Conservation (phyloP, 1,140 invertebrate genomes). For the Magallana gigas region DNA sequence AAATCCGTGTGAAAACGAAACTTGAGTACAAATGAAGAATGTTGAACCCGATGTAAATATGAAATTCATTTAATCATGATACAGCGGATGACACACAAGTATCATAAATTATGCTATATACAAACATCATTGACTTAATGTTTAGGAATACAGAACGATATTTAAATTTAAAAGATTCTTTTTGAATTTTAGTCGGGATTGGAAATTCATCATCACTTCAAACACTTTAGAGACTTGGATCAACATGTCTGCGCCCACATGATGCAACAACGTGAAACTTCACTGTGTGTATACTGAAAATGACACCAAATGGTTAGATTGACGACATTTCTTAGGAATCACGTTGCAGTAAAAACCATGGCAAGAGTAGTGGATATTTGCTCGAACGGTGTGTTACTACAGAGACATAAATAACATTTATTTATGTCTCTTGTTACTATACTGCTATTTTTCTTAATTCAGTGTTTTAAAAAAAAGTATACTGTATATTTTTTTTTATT, state of each 20-base stretch:
- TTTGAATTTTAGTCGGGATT: not conserved
- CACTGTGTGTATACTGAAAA: not conserved
- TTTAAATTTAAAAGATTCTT: no score
- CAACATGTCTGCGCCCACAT: slow-evolving; percentile 24
- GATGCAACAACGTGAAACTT: slow-evolving; percentile 29
- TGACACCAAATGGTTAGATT: slow-evolving; percentile 12
- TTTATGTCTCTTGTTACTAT: not conserved
- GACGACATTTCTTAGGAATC: not conserved
- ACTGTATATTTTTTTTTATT: no score
- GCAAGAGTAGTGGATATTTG: slow-evolving; percentile 11
- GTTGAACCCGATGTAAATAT: not conserved
- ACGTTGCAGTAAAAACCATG: not conserved
- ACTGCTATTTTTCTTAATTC: not conserved
- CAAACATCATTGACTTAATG: no score
- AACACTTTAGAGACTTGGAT: slow-evolving; percentile 2
- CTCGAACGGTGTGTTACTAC: slow-evolving; percentile 29
- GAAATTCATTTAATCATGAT: no score
- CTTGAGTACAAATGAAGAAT: not conserved
- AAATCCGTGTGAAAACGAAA: slow-evolving; percentile 12
- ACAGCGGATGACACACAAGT: no score
- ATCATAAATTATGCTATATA: no score
- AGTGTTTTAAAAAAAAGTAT: no score
- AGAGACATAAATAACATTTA: no score
- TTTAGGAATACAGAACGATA: no score
- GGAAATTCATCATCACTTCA: not conserved